Evolutionary conservation across 2,797 vertebrate species (phyloP).

Genomic region (Coendou prehensilis): DNA sequence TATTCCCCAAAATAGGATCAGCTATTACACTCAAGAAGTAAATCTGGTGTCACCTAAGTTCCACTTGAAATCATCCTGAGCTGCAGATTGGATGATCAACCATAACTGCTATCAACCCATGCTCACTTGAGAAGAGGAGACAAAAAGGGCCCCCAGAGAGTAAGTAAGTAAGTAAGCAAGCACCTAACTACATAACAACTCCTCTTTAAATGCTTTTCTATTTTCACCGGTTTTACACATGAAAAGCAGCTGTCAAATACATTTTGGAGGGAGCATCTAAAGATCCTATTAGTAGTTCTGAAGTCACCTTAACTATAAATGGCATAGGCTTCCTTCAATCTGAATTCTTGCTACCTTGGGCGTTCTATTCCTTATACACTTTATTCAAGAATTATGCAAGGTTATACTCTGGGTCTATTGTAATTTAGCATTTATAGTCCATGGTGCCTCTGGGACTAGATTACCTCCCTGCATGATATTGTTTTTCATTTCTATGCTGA

Average conservation of each 20-base stretch:
- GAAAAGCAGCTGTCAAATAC: not conserved
- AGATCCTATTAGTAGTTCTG: not conserved
- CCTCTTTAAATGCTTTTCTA: not conserved
- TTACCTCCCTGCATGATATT: slow-evolving; percentile 57
- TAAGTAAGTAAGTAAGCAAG: not conserved
- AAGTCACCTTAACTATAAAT: not conserved
- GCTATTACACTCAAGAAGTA: not conserved
- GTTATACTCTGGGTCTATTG: slow-evolving; percentile 69
- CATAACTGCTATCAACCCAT: not conserved
- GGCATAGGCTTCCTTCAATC: not conserved
- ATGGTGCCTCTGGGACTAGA: slow-evolving; percentile 73
- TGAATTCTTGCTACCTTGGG: slow-evolving; percentile 26
- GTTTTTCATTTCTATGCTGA: slow-evolving; percentile 78
- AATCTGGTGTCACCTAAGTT: not conserved
- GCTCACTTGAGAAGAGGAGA: not conserved
- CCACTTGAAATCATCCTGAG: not conserved
- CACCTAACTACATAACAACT: not conserved
- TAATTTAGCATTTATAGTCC: slow-evolving; percentile 78
- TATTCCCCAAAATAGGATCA: not conserved
- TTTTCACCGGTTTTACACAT: not conserved
- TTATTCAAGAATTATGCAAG: slow-evolving; percentile 70
- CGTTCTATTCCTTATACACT: not conserved
- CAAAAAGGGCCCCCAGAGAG: not conserved
- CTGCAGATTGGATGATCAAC: not conserved
- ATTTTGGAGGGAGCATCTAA: not conserved